Conservation (phyloP, 1,140 invertebrate species). For the Penaeus chinensis region DNA sequence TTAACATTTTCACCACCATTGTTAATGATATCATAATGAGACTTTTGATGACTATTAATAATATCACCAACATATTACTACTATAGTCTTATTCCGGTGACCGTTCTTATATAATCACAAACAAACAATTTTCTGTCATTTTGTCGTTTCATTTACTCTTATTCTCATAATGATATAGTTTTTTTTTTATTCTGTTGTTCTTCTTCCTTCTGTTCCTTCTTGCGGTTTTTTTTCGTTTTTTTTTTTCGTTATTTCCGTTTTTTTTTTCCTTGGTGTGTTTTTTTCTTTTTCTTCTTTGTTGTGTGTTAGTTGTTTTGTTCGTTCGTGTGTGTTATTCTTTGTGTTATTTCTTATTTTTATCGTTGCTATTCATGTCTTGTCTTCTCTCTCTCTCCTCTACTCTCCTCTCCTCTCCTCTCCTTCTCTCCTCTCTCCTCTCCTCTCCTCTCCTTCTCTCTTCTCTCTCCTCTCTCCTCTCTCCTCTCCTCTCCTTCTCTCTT, state of each 20-base stretch:
- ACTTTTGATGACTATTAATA: too few species aligned
- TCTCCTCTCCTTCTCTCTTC: neutral
- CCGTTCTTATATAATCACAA: too few species aligned
- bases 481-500: neutral
- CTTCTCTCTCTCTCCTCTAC: neutral
- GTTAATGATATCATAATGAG: too few species aligned
- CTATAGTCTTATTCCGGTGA: too few species aligned
- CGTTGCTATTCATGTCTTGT: neutral
- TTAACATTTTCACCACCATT: too few species aligned
- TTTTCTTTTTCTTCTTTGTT: neutral
- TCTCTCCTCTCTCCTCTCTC: neutral
- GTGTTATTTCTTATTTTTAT: neutral
- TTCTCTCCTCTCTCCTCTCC: neutral
- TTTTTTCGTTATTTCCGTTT: neutral
- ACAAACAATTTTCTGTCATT: too few species aligned
- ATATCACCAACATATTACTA: too few species aligned
- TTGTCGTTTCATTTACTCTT: too few species aligned
- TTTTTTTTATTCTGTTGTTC: too few species aligned
- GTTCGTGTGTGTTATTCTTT: neutral
- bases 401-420: too few species aligned
- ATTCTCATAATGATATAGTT: too few species aligned
- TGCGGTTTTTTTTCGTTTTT: neutral
- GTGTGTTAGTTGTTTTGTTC: neutral
- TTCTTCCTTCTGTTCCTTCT: neutral
- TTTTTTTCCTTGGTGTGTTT: neutral